Evolutionary conservation across 2,113 vertebrate genomes (phyloP).

Genomic region (Pheucticus melanocephalus): DNA sequence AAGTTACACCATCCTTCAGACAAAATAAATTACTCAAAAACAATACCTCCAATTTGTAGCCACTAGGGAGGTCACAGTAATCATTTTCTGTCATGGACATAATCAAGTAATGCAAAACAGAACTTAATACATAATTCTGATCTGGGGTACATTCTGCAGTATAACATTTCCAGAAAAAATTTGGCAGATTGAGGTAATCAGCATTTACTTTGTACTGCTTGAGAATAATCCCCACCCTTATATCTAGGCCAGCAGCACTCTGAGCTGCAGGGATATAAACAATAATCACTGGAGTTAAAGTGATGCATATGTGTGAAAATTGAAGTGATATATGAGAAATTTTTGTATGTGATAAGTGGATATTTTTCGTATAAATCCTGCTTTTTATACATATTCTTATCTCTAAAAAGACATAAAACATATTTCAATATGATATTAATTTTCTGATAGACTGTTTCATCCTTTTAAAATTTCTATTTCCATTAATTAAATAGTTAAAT

Average conservation of each 20-base stretch:
- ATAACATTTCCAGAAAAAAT: background rate
- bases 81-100: background rate
- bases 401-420: background rate
- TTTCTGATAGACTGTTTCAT: background rate
- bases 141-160: background rate
- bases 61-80: background rate
- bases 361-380: background rate
- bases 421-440: background rate
- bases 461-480: background rate
- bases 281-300: background rate
- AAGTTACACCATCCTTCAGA: background rate
- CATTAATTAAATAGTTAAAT: background rate
- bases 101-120: background rate
- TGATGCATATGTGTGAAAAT: background rate
- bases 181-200: background rate
- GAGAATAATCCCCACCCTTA: background rate
- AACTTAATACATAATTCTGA: background rate
- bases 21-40: background rate
- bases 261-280: background rate
- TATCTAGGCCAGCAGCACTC: background rate
- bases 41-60: background rate
- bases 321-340: background rate
- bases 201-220: background rate
- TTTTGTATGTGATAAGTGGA: background rate
- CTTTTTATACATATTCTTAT: background rate